A percentile compares a stretch with the other conserved stretches of the same genome.
phyloP scores from a whole-genome alignment of 2,113 vertebrate species.

The Prunella fulvescens region DNA sequence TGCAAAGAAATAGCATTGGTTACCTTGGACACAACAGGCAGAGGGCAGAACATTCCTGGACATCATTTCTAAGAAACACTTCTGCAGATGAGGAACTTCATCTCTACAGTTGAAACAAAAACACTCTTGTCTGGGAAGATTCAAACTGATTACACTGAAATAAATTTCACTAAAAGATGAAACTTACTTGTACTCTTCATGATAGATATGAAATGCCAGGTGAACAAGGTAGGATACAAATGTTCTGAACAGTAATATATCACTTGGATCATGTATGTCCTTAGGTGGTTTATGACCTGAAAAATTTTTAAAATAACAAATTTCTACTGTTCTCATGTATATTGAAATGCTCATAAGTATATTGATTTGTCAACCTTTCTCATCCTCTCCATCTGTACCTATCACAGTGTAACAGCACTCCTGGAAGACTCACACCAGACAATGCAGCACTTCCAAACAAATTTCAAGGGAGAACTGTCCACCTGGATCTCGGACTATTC shows the following conservation, averaged over 20 bases:
- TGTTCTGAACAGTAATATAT: constrained; percentile 72
- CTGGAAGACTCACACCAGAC: not conserved
- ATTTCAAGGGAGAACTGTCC: not conserved
- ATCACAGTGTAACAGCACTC: not conserved
- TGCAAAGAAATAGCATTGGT: not conserved
- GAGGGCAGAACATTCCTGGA: constrained; percentile 78
- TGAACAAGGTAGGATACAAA: constrained; percentile 80
- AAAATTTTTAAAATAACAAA: not conserved
- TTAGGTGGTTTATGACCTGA: constrained; percentile 51
- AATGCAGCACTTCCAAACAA: not conserved
- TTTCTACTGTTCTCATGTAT: not conserved
- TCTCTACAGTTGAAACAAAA: constrained; percentile 68
- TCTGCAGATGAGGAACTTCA: constrained; percentile 59
- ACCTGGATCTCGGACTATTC: not conserved
- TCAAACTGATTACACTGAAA: not conserved
- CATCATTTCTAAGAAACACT: constrained; percentile 84
- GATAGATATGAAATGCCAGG: constrained; percentile 81
- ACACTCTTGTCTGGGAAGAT: not conserved
- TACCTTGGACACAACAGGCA: constrained; percentile 81
- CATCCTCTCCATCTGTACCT: not conserved
- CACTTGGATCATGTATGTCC: constrained; percentile 77
- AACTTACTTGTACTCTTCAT: constrained; percentile 78
- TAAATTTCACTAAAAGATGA: not conserved
- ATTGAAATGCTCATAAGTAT: not conserved
- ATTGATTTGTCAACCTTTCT: not conserved